These are phyloP conservation scores for Macrophya annulata DNA, from an alignment of 2,888 invertebrate genomes.

Conservation along the genomic window DNA sequence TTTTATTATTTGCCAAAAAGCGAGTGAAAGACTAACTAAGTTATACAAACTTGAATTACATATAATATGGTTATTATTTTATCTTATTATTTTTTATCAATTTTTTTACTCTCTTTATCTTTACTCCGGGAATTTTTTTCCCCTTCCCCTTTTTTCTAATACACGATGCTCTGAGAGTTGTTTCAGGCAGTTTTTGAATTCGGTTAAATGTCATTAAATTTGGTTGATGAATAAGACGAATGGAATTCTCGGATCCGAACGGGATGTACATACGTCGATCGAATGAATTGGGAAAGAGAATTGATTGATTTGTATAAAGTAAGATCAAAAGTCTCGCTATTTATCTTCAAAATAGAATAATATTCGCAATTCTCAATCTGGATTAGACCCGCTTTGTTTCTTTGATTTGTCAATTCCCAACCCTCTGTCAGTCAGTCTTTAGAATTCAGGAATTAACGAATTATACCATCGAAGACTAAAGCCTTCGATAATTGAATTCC, in stretches of 20 bases:
- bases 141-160: not conserved
- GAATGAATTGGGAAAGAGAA: not conserved
- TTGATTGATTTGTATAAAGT: not conserved
- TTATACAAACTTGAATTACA: not conserved
- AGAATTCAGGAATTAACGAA: constrained; percentile 1
- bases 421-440: not conserved
- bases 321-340: not conserved
- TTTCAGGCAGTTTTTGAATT: not conserved
- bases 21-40: not conserved
- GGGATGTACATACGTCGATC: not conserved
- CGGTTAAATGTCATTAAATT: not conserved
- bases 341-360: constrained; percentile 5
- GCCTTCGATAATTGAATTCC: not conserved
- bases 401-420: not conserved
- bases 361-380: constrained; percentile 7
- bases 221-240: not conserved
- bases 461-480: not conserved
- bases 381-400: constrained; percentile 21
- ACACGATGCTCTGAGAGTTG: not conserved
- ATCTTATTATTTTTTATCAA: not conserved
- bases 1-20: not conserved
- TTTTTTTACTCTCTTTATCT: not conserved
- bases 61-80: not conserved
- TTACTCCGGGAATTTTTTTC: too few species aligned
- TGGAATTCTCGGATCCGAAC: not conserved